phyloP scores from a whole-genome alignment of 2,888 invertebrate species.

The Macaria notata region DNA sequence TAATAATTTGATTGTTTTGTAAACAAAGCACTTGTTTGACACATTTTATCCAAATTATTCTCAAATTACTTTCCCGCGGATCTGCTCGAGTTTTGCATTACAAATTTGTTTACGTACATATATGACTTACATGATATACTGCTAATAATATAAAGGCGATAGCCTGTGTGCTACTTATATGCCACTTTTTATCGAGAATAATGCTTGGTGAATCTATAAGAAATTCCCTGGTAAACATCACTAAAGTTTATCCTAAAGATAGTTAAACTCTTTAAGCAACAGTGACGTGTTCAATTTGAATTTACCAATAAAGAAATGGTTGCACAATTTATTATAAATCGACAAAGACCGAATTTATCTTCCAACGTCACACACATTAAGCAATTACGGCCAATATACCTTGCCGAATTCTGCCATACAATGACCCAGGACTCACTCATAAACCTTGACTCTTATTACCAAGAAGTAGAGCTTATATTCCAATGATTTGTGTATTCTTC shows the following conservation, averaged over 20 bases:
- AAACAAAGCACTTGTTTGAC: constrained; percentile 10
- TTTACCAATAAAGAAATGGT: background rate
- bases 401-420: constrained; percentile 43
- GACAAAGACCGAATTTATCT: constrained; percentile 27
- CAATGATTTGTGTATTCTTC: background rate
- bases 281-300: too few species aligned
- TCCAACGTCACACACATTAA: constrained; percentile 57
- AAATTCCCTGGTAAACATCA: too few species aligned
- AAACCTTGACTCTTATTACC: constrained; percentile 2
- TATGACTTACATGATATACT: too few species aligned
- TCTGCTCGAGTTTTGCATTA: background rate
- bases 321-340: constrained; percentile 37
- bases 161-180: too few species aligned
- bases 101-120: background rate
- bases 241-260: too few species aligned
- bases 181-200: too few species aligned
- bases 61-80: too few species aligned
- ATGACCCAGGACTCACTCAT: constrained; percentile 7
- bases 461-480: background rate
- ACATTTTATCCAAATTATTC: constrained; percentile 1
- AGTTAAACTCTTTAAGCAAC: too few species aligned
- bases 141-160: too few species aligned
- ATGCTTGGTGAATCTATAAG: too few species aligned
- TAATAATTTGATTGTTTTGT: constrained; percentile 6
- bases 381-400: constrained; percentile 68